phyloP scores from a whole-genome alignment of 2,113 vertebrate genomes.

The Myotis yumanensis region DNA sequence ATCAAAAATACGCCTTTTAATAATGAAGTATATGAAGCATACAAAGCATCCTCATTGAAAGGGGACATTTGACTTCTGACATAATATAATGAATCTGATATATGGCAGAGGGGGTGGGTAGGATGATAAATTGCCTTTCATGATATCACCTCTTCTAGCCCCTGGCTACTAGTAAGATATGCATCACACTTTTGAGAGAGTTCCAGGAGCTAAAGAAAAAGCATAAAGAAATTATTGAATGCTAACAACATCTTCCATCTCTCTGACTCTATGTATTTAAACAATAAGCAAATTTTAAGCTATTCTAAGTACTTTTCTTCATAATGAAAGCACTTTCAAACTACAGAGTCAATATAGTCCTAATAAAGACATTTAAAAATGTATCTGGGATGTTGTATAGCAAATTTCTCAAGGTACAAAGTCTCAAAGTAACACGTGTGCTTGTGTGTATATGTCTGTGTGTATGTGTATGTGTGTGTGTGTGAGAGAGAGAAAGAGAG shows the following conservation, averaged over 20 bases:
- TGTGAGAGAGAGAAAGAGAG: not conserved
- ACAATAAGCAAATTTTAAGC: not conserved
- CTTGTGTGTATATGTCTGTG: not conserved
- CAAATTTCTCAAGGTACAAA: not conserved
- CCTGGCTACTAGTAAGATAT: not conserved
- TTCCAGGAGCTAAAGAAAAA: not conserved
- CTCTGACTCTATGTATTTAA: not conserved
- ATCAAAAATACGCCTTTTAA: not conserved
- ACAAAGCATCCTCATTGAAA: not conserved
- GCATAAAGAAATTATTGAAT: conserved; percentile 15
- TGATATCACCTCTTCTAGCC: not conserved
- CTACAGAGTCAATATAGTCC: not conserved
- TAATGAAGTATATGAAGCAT: not conserved
- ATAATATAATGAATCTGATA: not conserved
- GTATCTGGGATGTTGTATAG: not conserved
- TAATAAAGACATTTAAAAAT: conserved; percentile 20
- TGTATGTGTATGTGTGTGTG: not conserved
- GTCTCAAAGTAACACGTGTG: not conserved
- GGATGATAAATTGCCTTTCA: conserved; percentile 5
- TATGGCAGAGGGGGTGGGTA: not conserved
- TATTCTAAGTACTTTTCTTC: not conserved
- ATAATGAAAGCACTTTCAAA: conserved; percentile 36
- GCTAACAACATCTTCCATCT: not conserved
- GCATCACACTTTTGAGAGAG: not conserved
- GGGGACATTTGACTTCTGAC: not conserved